Evolutionary conservation across 2,797 vertebrate genomes (phyloP).

Genomic region (Menidia menidia): DNA sequence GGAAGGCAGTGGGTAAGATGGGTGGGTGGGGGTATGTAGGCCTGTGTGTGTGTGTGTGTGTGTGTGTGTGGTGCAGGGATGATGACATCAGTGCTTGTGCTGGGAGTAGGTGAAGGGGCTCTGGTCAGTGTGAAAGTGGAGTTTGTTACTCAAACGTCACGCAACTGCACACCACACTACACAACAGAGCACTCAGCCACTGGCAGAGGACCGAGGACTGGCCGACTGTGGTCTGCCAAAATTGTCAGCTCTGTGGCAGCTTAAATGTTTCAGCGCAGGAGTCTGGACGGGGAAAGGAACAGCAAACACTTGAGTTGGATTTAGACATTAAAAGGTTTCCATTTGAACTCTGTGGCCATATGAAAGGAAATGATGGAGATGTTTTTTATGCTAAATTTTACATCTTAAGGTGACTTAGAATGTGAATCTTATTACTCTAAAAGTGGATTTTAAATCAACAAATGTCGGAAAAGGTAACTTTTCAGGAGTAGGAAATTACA

Average conservation of each 20-base stretch:
- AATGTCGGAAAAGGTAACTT: conserved; percentile 1
- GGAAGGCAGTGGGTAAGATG: conserved; percentile 77
- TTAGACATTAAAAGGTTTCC: conserved; percentile 69
- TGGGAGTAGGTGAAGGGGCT: conserved; percentile 70
- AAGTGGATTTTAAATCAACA: conserved; percentile 21
- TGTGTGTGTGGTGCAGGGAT: conserved; percentile 57
- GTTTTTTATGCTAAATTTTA: conserved; percentile 54
- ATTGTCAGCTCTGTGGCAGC: conserved; percentile 72
- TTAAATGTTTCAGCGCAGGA: conserved; percentile 69
- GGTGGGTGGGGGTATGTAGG: conserved; percentile 60
- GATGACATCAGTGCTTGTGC: conserved; percentile 80
- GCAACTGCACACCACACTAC: conserved; percentile 69
- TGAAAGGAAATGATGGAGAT: conserved; percentile 49
- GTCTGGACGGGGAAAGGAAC: conserved; percentile 68
- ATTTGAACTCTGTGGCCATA: conserved; percentile 24
- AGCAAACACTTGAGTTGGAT: conserved; percentile 57
- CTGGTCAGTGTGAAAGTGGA: conserved; percentile 81
- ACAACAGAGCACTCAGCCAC: conserved; percentile 73
- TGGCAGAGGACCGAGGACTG: conserved; percentile 57
- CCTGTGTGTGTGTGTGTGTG: conserved; percentile 54
- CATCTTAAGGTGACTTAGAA: conserved; percentile 54
- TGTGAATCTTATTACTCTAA: conserved; percentile 20
- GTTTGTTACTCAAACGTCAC: conserved; percentile 77
- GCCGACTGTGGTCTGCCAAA: conserved; percentile 71
- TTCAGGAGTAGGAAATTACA: too few species aligned